Evolutionary conservation across 2,888 invertebrate genomes (phyloP), one percentile per base, ranked within the genome.

Genomic region (Xylota segnis): DNA sequence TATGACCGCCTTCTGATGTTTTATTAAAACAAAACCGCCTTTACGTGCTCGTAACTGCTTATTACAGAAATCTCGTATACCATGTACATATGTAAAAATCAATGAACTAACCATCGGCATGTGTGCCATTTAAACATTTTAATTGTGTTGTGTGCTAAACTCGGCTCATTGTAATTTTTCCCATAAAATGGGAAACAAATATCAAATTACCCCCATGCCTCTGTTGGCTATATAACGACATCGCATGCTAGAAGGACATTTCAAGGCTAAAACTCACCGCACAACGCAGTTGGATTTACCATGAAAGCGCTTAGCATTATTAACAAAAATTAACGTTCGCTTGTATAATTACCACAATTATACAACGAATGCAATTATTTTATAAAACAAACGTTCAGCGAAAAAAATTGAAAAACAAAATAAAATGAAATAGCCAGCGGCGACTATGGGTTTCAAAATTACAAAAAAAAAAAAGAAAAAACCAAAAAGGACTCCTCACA

Each of bases 241-340:
- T 52, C 71, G 86, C 86, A 86, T 86, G 86, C 54, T 52, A 58
- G 66, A 76, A 81, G 81, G 81, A 82, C 86, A 86, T 86, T 86
- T 86, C 86, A 86, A 86, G 86, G 86, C 71, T 86, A 56, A 56
- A 68, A 54, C 40, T 40, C 2, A 65, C 50, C 66, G 47, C 81
- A 72, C 71, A 68, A 56, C 34, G 63, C 61, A 72, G 71, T 59
- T 56, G 52, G 58, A 50, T 66, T 82, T 68, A 81, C 86, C 86
- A 86, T 86, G 86, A 86, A 86, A 86, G 86, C 86, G 86, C 86
- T 86, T 86, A 86, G 82, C 86, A 86, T 86, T 86, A 86, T 86
- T 86, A 86, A 86, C 86, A 81, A 86, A 86, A 86, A 86, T 81
- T 86, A 86, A 86, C 86, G 76, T 86, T 81, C 61, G 68, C 82